Evolutionary conservation across 2,113 vertebrate genomes (phyloP).

Genomic region (Neolamprologus devosi): DNA sequence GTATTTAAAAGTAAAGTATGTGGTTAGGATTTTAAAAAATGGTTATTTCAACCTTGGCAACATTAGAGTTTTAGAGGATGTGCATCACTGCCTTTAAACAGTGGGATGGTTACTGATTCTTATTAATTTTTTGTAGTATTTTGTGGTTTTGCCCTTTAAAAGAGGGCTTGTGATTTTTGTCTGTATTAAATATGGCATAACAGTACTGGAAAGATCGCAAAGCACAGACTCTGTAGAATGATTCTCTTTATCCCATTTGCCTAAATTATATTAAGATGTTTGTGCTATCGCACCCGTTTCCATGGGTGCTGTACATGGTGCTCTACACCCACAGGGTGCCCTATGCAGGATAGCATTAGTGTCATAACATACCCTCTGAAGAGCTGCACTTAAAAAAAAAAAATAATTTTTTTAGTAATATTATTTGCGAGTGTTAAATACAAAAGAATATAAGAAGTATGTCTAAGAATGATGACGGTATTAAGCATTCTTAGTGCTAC

Average conservation of each 20-base stretch:
- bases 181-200: not conserved
- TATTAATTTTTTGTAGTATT: not conserved
- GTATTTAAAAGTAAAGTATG: not conserved
- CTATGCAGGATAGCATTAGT: not conserved
- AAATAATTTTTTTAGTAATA: rapidly evolving
- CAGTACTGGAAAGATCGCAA: not conserved
- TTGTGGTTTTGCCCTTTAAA: not conserved
- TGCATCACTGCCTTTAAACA: not conserved
- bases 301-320: not conserved
- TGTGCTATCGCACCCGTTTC: not conserved
- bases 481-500: not conserved
- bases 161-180: not conserved
- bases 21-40: not conserved
- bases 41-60: not conserved
- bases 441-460: not conserved
- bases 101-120: not conserved
- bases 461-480: not conserved
- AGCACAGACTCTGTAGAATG: not conserved
- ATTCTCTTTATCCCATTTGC: not conserved
- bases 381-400: not conserved
- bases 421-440: not conserved
- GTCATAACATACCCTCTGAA: not conserved
- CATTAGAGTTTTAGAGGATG: not conserved
- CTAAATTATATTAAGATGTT: not conserved
- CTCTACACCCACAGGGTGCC: not conserved